Conservation (phyloP, 2,888 invertebrate species). For the Lasius fuliginosus region DNA sequence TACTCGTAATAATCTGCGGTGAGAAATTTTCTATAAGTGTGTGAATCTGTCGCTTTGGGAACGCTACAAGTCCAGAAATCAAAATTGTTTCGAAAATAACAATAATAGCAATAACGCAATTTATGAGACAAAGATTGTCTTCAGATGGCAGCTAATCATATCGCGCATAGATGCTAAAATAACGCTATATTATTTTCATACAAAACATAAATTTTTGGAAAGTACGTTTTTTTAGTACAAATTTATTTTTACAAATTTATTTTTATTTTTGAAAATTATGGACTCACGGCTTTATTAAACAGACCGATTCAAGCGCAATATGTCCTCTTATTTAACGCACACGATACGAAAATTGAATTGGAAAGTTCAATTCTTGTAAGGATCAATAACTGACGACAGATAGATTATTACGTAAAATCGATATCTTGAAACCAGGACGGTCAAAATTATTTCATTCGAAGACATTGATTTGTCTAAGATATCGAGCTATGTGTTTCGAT, state of each 20-base stretch:
- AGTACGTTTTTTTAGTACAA: neutral
- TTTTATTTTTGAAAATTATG: neutral
- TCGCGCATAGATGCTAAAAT: neutral
- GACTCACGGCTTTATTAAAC: neutral
- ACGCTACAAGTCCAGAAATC: neutral
- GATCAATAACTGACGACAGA: neutral
- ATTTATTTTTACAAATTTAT: neutral
- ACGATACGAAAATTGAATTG: neutral
- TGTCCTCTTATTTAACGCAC: neutral
- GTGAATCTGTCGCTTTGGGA: neutral
- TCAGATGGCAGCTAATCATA: neutral
- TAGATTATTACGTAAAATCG: neutral
- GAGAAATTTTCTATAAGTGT: slow-evolving; percentile 5
- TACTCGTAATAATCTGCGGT: neutral
- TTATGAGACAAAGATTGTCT: neutral
- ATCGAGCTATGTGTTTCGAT: neutral
- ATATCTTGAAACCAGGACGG: neutral
- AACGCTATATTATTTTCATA: slow-evolving; percentile 1
- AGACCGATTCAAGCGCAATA: slow-evolving; percentile 1
- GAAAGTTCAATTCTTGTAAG: neutral
- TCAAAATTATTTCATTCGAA: neutral
- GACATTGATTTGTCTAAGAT: neutral
- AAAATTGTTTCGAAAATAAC: neutral
- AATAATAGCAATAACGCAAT: neutral
- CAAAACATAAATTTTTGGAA: neutral